These are phyloP conservation scores for Daktulosphaira vitifoliae DNA, from an alignment of 1,140 invertebrate species.

Conservation along the genomic window DNA sequence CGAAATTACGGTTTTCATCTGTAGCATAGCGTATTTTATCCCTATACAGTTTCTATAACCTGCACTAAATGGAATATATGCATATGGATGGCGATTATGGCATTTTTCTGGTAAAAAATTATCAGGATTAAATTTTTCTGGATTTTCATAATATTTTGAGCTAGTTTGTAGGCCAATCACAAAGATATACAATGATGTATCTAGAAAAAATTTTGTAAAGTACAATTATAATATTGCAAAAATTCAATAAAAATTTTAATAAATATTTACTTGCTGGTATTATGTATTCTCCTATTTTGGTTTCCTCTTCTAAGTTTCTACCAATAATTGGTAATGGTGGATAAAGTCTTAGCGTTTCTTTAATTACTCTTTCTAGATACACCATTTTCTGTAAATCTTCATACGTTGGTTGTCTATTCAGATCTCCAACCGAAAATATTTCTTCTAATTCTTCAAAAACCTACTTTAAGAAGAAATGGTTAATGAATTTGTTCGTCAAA, in stretches of 20 bases:
- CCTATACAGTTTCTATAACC: constrained; percentile 53
- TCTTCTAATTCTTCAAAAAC: constrained; percentile 48
- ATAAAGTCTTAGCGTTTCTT: constrained; percentile 44
- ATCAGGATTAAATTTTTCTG: constrained; percentile 41
- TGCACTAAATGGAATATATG: constrained; percentile 53
- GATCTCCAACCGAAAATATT: constrained; percentile 44
- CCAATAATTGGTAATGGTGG: constrained; percentile 49
- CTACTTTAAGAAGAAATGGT: constrained; percentile 44
- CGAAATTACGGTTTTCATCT: constrained; percentile 47
- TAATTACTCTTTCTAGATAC: constrained; percentile 48
- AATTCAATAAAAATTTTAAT: neutral
- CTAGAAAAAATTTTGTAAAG: neutral
- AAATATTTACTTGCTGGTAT: constrained; percentile 14
- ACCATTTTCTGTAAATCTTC: constrained; percentile 47
- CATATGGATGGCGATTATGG: constrained; percentile 44
- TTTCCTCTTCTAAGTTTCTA: constrained; percentile 42
- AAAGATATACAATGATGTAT: neutral
- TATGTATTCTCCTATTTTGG: constrained; percentile 31
- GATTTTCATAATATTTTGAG: constrained; percentile 46
- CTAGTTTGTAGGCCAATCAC: constrained; percentile 47
- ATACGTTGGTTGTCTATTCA: constrained; percentile 41
- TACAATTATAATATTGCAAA: neutral
- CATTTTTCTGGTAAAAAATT: constrained; percentile 52
- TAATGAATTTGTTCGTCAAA: no score
- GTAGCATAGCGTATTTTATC: constrained; percentile 44